Percentiles rank a stretch among this genome's conserved stretches.
These are phyloP conservation scores for Gisinianus flammeolus DNA, from an alignment of 2,888 invertebrate genomes.

Conservation along the genomic window DNA sequence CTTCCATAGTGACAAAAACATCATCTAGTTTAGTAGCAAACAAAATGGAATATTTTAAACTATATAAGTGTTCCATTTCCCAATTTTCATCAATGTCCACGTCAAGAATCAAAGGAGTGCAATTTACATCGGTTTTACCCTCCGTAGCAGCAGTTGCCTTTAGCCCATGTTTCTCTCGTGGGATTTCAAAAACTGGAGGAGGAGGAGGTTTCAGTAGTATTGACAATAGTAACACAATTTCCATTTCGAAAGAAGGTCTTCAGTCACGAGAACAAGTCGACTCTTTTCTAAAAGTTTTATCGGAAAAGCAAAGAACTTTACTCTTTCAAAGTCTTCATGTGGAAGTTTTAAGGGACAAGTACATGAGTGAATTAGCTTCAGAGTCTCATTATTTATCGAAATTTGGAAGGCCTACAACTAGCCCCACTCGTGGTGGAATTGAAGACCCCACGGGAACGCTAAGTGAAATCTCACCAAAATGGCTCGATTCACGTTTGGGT, in stretches of 20 bases:
- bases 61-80: neutral
- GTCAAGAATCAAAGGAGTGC: neutral
- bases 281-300: constrained; percentile 49
- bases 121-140: neutral
- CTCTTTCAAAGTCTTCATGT: constrained; percentile 53
- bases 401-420: constrained; percentile 53
- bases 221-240: constrained; percentile 12
- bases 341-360: constrained; percentile 49
- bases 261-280: constrained; percentile 43
- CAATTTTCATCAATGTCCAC: constrained; percentile 9
- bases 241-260: constrained; percentile 36
- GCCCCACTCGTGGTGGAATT: constrained; percentile 10
- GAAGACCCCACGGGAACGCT: constrained; percentile 49
- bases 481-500: constrained; percentile 48
- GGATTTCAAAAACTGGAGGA: neutral
- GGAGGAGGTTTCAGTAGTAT: constrained; percentile 7
- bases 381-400: constrained; percentile 51
- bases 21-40: neutral
- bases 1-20: neutral
- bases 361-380: constrained; percentile 48
- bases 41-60: neutral
- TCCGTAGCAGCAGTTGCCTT: neutral
- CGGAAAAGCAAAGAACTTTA: constrained; percentile 51
- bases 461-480: constrained; percentile 43
- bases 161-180: neutral